Base-by-base conservation (phyloP, 2,797 vertebrate genomes). In the Margarornis squamiger region DNA sequence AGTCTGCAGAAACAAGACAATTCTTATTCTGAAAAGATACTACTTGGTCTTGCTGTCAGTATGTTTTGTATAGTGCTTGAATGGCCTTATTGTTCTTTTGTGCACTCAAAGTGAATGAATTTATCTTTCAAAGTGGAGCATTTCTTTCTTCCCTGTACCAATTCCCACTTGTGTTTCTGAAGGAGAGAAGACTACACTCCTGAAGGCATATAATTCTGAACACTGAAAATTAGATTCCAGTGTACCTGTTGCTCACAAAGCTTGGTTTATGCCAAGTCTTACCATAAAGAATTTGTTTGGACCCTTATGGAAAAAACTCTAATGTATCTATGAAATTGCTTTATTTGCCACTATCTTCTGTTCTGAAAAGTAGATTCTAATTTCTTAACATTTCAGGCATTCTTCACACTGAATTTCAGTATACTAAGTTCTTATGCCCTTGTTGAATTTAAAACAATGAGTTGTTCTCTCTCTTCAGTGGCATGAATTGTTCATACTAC, bases 11-110 rank as follows among this genome's bases (percentile, higher is more conserved):
- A 78, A 55, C n/a, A 90, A 90, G 86, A 88, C 16, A 77, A 51
- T 92, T 93, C 58, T 78, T 88, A 62, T 57, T 93, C 80, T 54
- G 72, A 39, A 73, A 94, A 95, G 48, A 63, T 85, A 43, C 39
- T 70, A 5, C 74, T 93, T 93, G 77, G 74, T 92, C 79, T 95
- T 82, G 67, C 90, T 90, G 83, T 90, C 80, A 52, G 55, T 95
- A 88, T 86, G 55, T 92, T 88, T 86, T 89, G 80, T 91, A 22
- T 46, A 52, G 90, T 73, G 59, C 74, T 94, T 92, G 80, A 95
- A 96, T 94, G 54, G 88, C 48, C 83, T 67, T 86, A 67, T 95
- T 95, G 88, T 95, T 67, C 95, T 93, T 88, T 73, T 70, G 67
- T 87, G 71, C 79, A 84, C 94, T 95, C 71, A 21, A 81, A 95